These are phyloP conservation scores for Myodes glareolus DNA, from an alignment of 2,113 vertebrate species.

Conservation along the genomic window DNA sequence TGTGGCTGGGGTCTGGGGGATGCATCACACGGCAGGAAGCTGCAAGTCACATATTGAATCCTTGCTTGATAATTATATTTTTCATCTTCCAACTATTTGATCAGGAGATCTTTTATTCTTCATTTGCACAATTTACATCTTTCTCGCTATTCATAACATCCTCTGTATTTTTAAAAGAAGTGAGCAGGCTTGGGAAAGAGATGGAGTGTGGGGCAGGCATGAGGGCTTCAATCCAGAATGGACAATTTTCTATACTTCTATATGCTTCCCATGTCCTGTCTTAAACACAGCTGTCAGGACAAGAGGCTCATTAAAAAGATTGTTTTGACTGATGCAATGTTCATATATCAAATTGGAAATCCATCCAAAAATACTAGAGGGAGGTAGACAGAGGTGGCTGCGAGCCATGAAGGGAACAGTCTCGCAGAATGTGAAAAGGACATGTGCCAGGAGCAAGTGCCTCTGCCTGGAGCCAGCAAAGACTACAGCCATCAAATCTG, in stretches of 20 bases:
- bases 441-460: background rate
- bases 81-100: slow-evolving; percentile 37
- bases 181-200: slow-evolving; percentile 37
- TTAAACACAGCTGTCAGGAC: slow-evolving; percentile 82
- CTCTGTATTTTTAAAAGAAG: slow-evolving; percentile 74
- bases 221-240: slow-evolving; percentile 68
- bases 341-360: slow-evolving; percentile 76
- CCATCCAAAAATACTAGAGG: slow-evolving; percentile 64
- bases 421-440: background rate
- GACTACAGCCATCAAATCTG: accelerated
- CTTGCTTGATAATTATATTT: background rate
- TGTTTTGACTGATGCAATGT: slow-evolving; percentile 76
- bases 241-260: slow-evolving; percentile 74
- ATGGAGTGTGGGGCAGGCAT: slow-evolving; percentile 9
- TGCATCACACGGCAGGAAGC: slow-evolving; percentile 40
- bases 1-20: background rate
- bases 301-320: slow-evolving; percentile 79
- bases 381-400: slow-evolving; percentile 68
- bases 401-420: background rate
- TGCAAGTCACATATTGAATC: background rate
- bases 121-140: slow-evolving; percentile 72
- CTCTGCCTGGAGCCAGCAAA: background rate
- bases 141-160: slow-evolving; percentile 68
- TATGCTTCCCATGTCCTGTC: slow-evolving; percentile 59
- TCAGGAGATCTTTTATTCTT: slow-evolving; percentile 56